Percentiles rank a stretch among this genome's conserved stretches.
These are phyloP conservation scores for Agonopterix alstromeriana DNA, from an alignment of 2,888 invertebrate species.

Conservation along the genomic window DNA sequence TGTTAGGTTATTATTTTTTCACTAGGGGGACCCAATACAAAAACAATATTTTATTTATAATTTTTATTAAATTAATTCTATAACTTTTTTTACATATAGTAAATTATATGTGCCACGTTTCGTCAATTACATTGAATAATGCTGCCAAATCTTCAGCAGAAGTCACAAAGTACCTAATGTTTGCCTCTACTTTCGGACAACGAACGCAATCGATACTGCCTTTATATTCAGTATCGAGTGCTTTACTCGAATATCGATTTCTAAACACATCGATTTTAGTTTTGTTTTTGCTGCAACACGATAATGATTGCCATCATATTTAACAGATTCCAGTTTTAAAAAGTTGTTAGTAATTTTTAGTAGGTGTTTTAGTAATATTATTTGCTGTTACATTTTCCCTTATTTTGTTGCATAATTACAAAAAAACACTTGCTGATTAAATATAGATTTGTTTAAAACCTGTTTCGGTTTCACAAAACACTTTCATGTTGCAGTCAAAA, in stretches of 20 bases:
- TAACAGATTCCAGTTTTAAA: no score
- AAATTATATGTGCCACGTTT: slow-evolving; percentile 68
- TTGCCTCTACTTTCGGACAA: slow-evolving; percentile 64
- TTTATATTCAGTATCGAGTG: not conserved
- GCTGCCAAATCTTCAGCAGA: slow-evolving; percentile 61
- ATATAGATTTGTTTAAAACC: no score
- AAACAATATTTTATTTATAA: slow-evolving; percentile 56
- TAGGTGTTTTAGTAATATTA: no score
- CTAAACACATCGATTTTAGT: not conserved
- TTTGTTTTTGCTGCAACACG: no score
- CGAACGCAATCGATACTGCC: slow-evolving; percentile 20
- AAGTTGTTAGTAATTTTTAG: no score
- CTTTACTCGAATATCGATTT: slow-evolving; percentile 1
- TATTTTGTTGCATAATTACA: no score
- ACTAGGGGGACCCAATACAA: slow-evolving; percentile 23
- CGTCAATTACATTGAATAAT: slow-evolving; percentile 68
- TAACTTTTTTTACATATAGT: slow-evolving; percentile 74
- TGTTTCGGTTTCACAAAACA: no score
- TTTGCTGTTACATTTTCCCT: no score
- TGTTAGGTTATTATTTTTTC: no score
- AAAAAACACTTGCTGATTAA: no score
- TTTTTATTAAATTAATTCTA: slow-evolving; percentile 76
- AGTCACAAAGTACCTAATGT: slow-evolving; percentile 64
- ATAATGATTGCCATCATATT: no score
- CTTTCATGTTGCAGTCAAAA: no score